phyloP scores from a whole-genome alignment of 2,797 vertebrate species.

The Poecilia wingei region DNA sequence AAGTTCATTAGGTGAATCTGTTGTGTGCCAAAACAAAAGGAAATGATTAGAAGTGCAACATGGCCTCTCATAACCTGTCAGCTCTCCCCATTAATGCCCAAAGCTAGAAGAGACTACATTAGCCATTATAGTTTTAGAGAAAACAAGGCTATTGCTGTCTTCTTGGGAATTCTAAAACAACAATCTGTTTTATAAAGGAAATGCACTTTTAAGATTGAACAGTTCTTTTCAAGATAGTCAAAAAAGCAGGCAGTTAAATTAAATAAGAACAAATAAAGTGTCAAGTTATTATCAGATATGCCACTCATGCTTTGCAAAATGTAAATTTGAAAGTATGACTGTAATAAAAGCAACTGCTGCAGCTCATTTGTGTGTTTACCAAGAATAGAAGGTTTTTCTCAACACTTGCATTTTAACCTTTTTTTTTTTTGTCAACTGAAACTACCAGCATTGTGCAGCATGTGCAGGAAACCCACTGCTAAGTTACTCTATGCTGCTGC shows the following conservation, averaged over 20 bases:
- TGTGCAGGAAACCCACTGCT: neutral
- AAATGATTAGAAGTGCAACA: conserved; percentile 50
- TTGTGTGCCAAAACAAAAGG: conserved; percentile 65
- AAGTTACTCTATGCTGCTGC: neutral
- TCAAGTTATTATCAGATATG: neutral
- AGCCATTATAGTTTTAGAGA: neutral
- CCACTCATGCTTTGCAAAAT: neutral
- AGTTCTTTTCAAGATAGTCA: neutral
- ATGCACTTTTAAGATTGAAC: neutral
- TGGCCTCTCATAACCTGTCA: conserved; percentile 35
- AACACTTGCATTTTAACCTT: neutral
- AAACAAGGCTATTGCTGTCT: conserved; percentile 9
- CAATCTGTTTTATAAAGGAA: neutral
- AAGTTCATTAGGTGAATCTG: conserved; percentile 58
- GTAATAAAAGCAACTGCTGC: neutral
- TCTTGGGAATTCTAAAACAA: neutral
- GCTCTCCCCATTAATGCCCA: conserved; percentile 13
- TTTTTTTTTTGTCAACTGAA: neutral
- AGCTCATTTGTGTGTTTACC: neutral
- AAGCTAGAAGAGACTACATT: conserved; percentile 1
- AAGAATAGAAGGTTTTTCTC: neutral
- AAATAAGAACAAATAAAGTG: neutral
- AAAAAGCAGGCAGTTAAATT: neutral
- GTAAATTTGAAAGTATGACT: neutral
- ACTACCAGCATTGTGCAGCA: neutral